Conservation (phyloP, 2,888 invertebrate species). For the Protula sp. region DNA sequence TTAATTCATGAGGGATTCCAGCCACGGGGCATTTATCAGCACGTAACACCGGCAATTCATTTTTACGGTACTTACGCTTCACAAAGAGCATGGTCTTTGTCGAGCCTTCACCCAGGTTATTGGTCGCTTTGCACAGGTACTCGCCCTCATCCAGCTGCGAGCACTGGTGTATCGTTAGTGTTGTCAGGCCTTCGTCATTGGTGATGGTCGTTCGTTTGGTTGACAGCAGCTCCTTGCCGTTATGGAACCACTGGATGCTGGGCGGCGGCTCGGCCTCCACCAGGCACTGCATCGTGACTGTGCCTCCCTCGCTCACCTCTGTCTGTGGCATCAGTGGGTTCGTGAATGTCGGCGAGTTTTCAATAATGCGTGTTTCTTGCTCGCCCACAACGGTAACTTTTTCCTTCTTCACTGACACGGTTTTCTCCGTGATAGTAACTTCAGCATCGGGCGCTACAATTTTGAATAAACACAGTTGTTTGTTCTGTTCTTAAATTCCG, state of each 20-base stretch:
- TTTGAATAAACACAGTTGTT: too few relatives aligned
- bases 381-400: constrained; percentile 30
- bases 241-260: constrained; percentile 55
- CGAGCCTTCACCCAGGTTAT: constrained; percentile 72
- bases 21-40: too few relatives aligned
- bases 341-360: constrained; percentile 44
- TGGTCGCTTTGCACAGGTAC: constrained; percentile 60
- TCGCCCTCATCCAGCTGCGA: constrained; percentile 70
- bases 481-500: too few relatives aligned
- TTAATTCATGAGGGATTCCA: too few relatives aligned
- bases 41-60: too few relatives aligned
- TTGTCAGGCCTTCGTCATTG: constrained; percentile 32
- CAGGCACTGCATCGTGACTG: constrained; percentile 39
- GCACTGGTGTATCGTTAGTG: constrained; percentile 38
- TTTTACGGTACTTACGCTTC: too few relatives aligned
- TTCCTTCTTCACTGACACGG: constrained; percentile 32
- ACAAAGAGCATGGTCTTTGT: constrained; percentile 47
- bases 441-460: constrained; percentile 28
- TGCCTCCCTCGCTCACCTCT: constrained; percentile 42
- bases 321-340: constrained; percentile 62
- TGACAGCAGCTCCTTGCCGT: constrained; percentile 63
- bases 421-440: constrained; percentile 31
- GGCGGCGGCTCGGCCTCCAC: constrained; percentile 45
- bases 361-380: constrained; percentile 28
- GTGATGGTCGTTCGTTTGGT: constrained; percentile 43